phyloP scores from a whole-genome alignment of 2,113 vertebrate genomes.

The Misgurnus anguillicaudatus region DNA sequence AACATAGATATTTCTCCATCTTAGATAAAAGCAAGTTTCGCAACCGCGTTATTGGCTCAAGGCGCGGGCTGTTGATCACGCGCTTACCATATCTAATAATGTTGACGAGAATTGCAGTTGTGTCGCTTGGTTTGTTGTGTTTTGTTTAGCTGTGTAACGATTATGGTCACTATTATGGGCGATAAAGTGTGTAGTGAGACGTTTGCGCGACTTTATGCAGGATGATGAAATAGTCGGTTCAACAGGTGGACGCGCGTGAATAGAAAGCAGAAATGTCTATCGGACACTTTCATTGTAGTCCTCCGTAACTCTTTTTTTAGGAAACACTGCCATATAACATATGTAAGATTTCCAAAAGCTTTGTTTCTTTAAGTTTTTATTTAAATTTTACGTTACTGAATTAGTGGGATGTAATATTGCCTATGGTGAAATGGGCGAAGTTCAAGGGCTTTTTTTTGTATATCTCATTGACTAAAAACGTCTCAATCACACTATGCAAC shows the following conservation, averaged over 20 bases:
- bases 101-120: neutral
- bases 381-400: too few species aligned
- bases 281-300: neutral
- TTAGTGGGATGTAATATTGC: too few species aligned
- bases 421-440: too few species aligned
- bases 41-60: neutral
- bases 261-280: neutral
- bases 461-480: too few species aligned
- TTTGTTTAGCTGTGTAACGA: neutral
- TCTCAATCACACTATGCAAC: too few species aligned
- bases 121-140: neutral
- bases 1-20: neutral
- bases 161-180: neutral
- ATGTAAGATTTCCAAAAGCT: too few species aligned
- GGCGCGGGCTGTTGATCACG: neutral
- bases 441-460: too few species aligned
- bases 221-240: constrained; percentile 5
- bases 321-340: neutral
- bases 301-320: neutral
- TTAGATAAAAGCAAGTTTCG: neutral
- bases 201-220: neutral
- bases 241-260: constrained; percentile 17
- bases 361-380: too few species aligned
- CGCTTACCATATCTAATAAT: neutral
- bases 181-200: neutral